Percentiles rank a stretch among this genome's conserved stretches.
Evolutionary conservation across 1,140 invertebrate species (phyloP).

Genomic region (Zelostemma sp.): DNA sequence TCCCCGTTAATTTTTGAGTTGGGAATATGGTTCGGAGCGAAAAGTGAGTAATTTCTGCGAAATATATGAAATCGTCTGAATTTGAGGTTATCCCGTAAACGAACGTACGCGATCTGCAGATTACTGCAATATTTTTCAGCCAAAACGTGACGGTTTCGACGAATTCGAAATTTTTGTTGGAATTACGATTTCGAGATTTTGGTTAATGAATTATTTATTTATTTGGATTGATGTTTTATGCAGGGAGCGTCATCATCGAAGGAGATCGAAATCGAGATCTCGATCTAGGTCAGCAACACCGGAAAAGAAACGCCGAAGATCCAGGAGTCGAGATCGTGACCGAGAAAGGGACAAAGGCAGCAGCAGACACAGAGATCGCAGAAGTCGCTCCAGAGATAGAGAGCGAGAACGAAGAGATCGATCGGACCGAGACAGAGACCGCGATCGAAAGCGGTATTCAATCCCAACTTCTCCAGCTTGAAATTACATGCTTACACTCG

Average conservation of each 20-base stretch:
- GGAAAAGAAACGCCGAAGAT: conserved; percentile 75
- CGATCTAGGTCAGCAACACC: conserved; percentile 71
- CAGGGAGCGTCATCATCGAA: conserved; percentile 65
- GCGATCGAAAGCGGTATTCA: conserved; percentile 60
- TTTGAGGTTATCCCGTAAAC: too few species aligned
- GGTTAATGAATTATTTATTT: too few species aligned
- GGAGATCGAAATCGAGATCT: conserved; percentile 63
- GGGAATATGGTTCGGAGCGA: too few species aligned
- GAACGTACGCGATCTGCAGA: too few species aligned
- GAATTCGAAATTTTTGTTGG: too few species aligned
- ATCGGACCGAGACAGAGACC: conserved; percentile 56
- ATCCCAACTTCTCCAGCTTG: not conserved
- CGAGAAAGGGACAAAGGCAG: conserved; percentile 69
- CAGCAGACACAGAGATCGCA: conserved; percentile 60
- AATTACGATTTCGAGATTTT: too few species aligned
- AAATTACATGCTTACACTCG: too few species aligned
- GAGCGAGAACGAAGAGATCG: conserved; percentile 66
- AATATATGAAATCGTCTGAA: too few species aligned
- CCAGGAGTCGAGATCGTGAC: conserved; percentile 75
- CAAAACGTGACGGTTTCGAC: too few species aligned
- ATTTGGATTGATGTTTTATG: not conserved
- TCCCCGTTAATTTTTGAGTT: too few species aligned
- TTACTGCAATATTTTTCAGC: too few species aligned
- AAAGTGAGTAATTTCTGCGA: too few species aligned
- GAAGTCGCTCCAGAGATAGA: conserved; percentile 54